Evolutionary conservation across 2,113 vertebrate genomes (phyloP).

Genomic region (Oceanodroma tethys): DNA sequence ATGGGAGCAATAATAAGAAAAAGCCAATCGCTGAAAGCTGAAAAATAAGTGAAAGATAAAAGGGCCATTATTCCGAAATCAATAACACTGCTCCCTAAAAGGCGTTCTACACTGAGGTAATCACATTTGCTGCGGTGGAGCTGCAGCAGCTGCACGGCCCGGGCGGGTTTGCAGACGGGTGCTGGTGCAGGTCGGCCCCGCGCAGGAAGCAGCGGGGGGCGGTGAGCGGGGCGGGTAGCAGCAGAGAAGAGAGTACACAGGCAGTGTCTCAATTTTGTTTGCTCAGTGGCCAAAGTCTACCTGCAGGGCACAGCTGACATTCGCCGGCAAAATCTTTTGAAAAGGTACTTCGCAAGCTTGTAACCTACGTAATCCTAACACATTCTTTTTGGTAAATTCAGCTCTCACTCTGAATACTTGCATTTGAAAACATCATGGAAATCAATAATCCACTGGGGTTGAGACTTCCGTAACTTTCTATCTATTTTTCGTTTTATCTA

Average conservation of each 20-base stretch:
- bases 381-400: background rate
- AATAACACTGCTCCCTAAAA: slow-evolving; percentile 58
- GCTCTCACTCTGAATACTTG: background rate
- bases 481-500: background rate
- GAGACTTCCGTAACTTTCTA: background rate
- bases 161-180: background rate
- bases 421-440: background rate
- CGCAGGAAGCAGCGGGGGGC: rapidly evolving
- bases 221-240: rapidly evolving
- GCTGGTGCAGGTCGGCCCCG: background rate
- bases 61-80: slow-evolving; percentile 68
- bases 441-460: background rate
- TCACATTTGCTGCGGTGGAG: slow-evolving; percentile 6
- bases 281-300: background rate
- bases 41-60: slow-evolving; percentile 70
- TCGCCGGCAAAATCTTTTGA: background rate
- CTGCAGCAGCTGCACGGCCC: background rate
- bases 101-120: slow-evolving; percentile 13
- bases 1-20: slow-evolving; percentile 52
- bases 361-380: background rate
- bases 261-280: background rate
- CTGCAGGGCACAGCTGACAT: background rate
- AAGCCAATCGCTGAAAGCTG: slow-evolving; percentile 52
- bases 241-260: background rate
- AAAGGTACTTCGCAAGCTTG: background rate